Percentiles rank a stretch among this genome's conserved stretches.
Conservation (phyloP, 1,140 invertebrate species). For the Tribolium castaneum region DNA sequence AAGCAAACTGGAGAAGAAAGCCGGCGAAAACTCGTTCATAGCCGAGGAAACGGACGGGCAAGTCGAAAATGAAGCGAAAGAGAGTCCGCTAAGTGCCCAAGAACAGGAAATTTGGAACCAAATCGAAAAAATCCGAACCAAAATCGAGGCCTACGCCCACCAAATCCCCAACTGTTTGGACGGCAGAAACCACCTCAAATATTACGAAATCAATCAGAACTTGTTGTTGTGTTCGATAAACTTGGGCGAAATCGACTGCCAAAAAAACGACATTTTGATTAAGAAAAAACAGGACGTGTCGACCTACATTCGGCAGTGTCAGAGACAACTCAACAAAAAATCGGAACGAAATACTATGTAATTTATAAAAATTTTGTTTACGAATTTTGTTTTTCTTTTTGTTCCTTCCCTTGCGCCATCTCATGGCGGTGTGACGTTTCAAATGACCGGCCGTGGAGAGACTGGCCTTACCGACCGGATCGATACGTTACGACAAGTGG, state of each 20-base stretch:
- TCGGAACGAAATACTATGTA: neutral
- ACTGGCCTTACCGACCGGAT: neutral
- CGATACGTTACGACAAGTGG: conserved; percentile 16
- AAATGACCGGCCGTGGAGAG: neutral
- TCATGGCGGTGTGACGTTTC: neutral
- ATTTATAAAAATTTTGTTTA: too few relatives aligned
- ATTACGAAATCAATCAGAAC: conserved; percentile 50
- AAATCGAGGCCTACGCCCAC: neutral
- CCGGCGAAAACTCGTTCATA: neutral
- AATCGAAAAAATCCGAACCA: neutral
- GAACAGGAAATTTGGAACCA: neutral
- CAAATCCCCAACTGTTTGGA: conserved; percentile 40
- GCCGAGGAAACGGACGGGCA: neutral
- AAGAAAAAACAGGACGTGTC: conserved; percentile 39
- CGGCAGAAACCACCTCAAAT: conserved; percentile 40
- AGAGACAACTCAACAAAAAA: conserved; percentile 46
- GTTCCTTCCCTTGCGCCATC: neutral
- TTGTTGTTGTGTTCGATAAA: conserved; percentile 45
- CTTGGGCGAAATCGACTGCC: conserved; percentile 40
- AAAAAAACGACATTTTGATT: conserved; percentile 36
- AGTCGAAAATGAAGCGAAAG: neutral
- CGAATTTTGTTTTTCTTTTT: too few relatives aligned
- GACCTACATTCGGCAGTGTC: conserved; percentile 45
- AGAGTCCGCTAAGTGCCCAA: too few relatives aligned
- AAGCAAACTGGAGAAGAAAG: neutral